Evolutionary conservation across 2,888 invertebrate species (phyloP).

Genomic region (Anorthoa munda): DNA sequence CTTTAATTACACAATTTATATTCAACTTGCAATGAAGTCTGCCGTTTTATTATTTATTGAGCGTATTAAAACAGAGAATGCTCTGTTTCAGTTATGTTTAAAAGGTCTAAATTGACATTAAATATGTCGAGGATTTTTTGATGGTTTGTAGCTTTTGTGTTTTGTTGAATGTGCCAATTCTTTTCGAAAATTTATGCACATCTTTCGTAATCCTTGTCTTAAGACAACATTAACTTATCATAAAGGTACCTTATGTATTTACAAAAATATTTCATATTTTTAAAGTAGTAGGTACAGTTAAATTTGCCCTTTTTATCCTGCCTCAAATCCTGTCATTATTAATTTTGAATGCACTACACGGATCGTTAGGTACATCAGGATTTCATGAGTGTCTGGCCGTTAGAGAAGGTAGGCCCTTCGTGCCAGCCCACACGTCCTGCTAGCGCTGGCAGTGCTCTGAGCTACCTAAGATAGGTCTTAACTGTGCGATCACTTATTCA

Average conservation of each 20-base stretch:
- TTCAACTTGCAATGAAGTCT: conserved; percentile 87
- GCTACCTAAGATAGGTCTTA: conserved; percentile 27
- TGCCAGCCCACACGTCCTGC: background rate
- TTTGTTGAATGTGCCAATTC: background rate
- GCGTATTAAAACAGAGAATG: conserved; percentile 76
- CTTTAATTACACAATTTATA: conserved; percentile 88
- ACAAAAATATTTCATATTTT: background rate
- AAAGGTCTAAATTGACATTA: conserved; percentile 62
- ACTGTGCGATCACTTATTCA: conserved; percentile 32
- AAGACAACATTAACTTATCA: no score
- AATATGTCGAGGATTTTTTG: conserved; percentile 51
- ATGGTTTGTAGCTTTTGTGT: conserved; percentile 21
- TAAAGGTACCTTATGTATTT: no score
- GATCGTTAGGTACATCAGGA: background rate
- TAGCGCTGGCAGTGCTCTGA: conserved; percentile 6
- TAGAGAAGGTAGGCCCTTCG: background rate
- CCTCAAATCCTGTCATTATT: background rate
- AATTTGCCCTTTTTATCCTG: background rate
- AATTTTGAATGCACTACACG: background rate
- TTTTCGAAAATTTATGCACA: background rate
- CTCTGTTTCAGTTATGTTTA: conserved; percentile 68
- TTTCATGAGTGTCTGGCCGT: conserved; percentile 16
- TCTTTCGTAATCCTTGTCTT: no score
- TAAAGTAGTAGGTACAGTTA: background rate
- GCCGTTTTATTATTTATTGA: conserved; percentile 86